Evolutionary conservation across 2,797 vertebrate genomes (phyloP).

Genomic region (Chrosomus eos): DNA sequence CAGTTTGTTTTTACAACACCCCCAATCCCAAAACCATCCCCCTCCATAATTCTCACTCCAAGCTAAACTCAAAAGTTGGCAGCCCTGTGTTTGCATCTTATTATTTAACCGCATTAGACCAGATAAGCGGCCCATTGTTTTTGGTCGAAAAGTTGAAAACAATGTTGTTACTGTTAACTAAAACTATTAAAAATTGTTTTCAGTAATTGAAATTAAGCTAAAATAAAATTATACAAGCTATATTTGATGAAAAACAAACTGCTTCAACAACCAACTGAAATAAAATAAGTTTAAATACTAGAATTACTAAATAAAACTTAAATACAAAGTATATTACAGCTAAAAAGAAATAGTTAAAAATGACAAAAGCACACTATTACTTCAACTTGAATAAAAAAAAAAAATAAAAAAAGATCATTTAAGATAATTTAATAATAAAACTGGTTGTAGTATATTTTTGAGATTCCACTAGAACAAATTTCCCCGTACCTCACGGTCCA

Average conservation of each 20-base stretch:
- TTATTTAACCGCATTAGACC: background rate
- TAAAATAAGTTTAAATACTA: background rate
- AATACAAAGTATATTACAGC: background rate
- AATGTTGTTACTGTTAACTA: background rate
- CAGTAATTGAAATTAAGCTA: background rate
- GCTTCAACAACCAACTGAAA: background rate
- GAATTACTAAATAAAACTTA: background rate
- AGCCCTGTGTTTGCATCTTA: background rate
- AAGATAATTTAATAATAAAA: background rate
- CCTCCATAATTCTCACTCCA: too few species aligned
- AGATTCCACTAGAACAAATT: constrained; percentile 2
- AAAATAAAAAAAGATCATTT: background rate
- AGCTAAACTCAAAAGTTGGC: too few species aligned
- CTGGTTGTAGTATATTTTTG: background rate
- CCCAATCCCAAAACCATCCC: too few species aligned
- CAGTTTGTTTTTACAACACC: too few species aligned
- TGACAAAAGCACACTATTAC: background rate
- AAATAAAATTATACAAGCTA: background rate
- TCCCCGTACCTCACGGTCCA: constrained; percentile 91
- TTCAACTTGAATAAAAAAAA: background rate
- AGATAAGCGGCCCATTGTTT: background rate
- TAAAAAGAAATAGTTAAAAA: background rate
- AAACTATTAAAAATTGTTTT: background rate
- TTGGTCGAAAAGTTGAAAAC: background rate
- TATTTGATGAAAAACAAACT: too few species aligned